phyloP scores from a whole-genome alignment of 2,113 vertebrate genomes.

The Platycercus adscitus region DNA sequence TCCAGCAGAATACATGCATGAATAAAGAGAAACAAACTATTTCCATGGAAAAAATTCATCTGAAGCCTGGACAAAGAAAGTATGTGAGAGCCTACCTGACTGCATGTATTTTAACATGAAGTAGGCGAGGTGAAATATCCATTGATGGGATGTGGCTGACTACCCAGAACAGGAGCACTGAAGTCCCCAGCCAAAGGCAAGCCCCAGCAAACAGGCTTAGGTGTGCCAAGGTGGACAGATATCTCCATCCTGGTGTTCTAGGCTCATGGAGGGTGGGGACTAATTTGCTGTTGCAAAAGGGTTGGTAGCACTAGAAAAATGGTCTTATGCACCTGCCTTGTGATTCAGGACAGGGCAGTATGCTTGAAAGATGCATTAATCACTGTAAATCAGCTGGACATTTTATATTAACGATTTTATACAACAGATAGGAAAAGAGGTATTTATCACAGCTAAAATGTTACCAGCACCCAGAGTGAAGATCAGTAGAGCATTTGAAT shows the following conservation, averaged over 20 bases:
- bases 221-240: accelerated
- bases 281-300: neutral
- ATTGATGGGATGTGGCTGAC: neutral
- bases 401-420: neutral
- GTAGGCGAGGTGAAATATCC: neutral
- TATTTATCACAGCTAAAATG: neutral
- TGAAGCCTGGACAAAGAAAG: neutral
- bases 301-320: neutral
- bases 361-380: neutral
- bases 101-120: neutral
- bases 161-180: neutral
- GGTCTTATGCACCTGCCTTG: neutral
- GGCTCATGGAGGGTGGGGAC: neutral
- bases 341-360: neutral
- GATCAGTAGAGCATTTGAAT: neutral
- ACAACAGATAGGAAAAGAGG: neutral
- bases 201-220: accelerated
- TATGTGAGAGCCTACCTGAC: neutral
- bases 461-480: neutral
- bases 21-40: conserved; percentile 29
- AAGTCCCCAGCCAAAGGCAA: accelerated
- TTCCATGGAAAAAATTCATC: conserved; percentile 31
- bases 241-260: neutral
- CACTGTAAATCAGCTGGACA: neutral
- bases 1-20: neutral